Base-by-base conservation (phyloP, 2,113 vertebrate species). In the Crotalus viridis region DNA sequence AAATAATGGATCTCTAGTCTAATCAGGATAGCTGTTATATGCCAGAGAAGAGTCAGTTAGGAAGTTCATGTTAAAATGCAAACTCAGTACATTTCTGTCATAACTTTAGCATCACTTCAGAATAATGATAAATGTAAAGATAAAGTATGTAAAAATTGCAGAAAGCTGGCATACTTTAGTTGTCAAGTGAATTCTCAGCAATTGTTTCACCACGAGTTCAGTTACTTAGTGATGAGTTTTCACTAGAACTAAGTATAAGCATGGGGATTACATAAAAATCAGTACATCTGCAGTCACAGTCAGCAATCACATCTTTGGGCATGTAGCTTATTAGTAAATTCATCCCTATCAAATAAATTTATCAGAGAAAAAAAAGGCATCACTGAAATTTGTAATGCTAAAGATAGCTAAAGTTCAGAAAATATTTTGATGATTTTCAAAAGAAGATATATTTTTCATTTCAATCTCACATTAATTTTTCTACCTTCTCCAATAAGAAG, bases 231-330 rank as follows among this genome's bases (percentile, higher is more conserved):
- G 56, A 61, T 56, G 48, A 46, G 26, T 87, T 91, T 48, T 10
- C 55, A 87, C 26, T 57, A 91, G 56, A 81, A 86, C 4, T 87
- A 85, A 64, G 59, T 46, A 64, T 91, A 91, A 91, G 52, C 91
- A 87, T n/a, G 59, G 46, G 85, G 85, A 64, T 91, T 91, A 91
- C 85, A 87, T 64, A 87, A 61, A 91, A 64, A 61, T 87, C 28
- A 57, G 61, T 87, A 59, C 33, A 56, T 56, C 46, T 91, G 28
- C 85, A 87, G 85, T 55, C 69, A 91, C 69, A 85, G 12, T 85
- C 69, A 85, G 51, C 51, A 91, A 91, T 85, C 69, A 56, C 26
- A 91, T 46, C 52, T 91, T 91, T 85, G 54, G 54, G 90, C 43
- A 61, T 28, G 61, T 57, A 48, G 55, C 33, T 48, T 28, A 57